Base-by-base conservation (phyloP, 2,888 invertebrate genomes). In the Bibio marci region DNA sequence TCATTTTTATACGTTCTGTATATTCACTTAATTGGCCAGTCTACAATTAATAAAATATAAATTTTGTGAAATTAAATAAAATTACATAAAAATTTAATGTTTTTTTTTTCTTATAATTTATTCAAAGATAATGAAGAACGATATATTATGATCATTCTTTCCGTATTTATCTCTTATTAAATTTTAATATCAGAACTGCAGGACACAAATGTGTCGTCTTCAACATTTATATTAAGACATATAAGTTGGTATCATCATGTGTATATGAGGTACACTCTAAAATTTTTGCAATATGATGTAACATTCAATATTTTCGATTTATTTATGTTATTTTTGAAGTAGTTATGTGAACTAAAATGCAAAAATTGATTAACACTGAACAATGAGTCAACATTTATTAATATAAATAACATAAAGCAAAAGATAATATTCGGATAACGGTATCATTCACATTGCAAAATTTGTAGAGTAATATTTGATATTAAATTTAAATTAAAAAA, bases 21-120 rank as follows among this genome's bases (percentile, higher is more conserved):
- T 95, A 98, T 59, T 99, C 98, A 63, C 98, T 95, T 37, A 99
- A 65, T 60, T 95, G 92, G 2, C 97, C 97, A 48, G 91, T 88
- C 92, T 94, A 59, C 41, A 17, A 44, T 40, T 40, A 41, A 30
- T 19, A 43, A 31, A 37, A 38, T 13, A 19, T 26, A 39, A 38
- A 22, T 11, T 35, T 26, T 13, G 28, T 30, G 26, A 15, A 13
- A 33, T 14, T 8, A 11, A 10, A 4, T 35, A 15, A 12, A 31
- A 22, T 15, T 17, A 39, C 25, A 34, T 37, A 28, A 2, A 15
- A 18, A 27, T 17, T 14, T 26, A 5, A 12, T 17, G 8, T 10
- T 8, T 28, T 30, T 3, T 3, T 28, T 28, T 32, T 19, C 12
- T 14, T 5, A 25, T n/a, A 30, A 15, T 30, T 6, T 4, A 18